Base-by-base conservation (phyloP, 2,797 vertebrate species). In the Poecilia velifera region DNA sequence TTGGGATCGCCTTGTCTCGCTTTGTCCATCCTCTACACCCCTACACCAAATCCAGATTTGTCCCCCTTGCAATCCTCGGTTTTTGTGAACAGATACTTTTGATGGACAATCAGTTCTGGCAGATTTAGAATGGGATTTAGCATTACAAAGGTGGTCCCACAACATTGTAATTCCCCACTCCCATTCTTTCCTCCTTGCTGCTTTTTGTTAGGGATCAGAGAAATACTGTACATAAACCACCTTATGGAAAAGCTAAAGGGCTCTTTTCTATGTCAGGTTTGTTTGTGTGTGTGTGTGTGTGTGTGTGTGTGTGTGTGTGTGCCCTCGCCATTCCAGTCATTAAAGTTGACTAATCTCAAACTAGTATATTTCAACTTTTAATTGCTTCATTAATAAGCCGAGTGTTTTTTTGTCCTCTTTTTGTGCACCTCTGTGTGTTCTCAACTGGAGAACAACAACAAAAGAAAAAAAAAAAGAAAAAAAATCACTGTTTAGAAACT, bases 91-190 rank as follows among this genome's bases (percentile, higher is more conserved):
- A 85, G 85, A 75, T 82, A 89, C 88, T 79, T 94, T 89, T 91
- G 94, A 94, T 93, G 90, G 88, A 86, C 88, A 88, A 96, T 96
- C 95, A 94, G 95, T 96, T 94, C 81, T 82, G 86, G 83, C 78
- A 94, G 94, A 95, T 96, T 96, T 96, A 82, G 81, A 91, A 88
- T 84, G 84, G 91, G 93, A 93, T 95, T 96, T 94, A 82, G 87
- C 88, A 90, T 92, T 91, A 92, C 92, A 95, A 94, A 95, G 93
- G 93, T 95, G 90, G 90, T 90, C 93, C 90, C 86, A 80, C 80
- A 86, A 87, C 90, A 91, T 87, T 87, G 88, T 95, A 95, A 95
- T 92, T 90, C 87, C 79, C 79, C 82, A 43, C 83, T 87, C 78
- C 72, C 84, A 31, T 46, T 47, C 3, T 64, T 47, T 36, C 0